Conservation (phyloP, 2,113 vertebrate genomes). For the Bucco capensis region DNA sequence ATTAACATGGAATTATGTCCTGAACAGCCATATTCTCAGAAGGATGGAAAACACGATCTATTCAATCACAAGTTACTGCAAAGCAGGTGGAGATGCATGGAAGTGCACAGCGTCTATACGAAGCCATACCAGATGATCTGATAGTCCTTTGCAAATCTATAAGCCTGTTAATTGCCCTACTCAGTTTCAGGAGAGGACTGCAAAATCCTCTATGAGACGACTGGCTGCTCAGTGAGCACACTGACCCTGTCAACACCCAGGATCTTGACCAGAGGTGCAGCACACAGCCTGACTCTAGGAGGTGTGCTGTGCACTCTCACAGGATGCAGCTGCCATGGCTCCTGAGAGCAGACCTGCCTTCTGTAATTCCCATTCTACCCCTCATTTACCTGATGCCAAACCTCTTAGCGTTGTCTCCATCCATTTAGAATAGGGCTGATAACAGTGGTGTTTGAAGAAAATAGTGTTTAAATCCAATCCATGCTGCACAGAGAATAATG, state of each 20-base stretch:
- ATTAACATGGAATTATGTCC: constrained; percentile 4
- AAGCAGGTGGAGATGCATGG: background rate
- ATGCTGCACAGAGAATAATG: background rate
- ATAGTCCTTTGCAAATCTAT: background rate
- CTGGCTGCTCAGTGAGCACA: background rate
- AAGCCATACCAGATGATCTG: background rate
- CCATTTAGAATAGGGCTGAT: background rate
- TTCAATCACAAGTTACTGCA: background rate
- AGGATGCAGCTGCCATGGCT: background rate
- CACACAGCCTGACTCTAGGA: background rate
- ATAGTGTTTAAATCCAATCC: background rate
- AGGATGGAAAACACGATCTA: background rate
- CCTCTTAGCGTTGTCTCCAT: background rate
- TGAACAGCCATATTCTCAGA: background rate
- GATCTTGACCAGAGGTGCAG: background rate
- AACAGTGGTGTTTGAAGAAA: constrained; percentile 2
- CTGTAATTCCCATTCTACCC: background rate
- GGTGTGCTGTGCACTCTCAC: background rate
- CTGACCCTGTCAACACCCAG: background rate
- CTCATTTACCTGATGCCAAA: background rate
- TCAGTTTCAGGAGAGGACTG: background rate
- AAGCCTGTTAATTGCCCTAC: background rate
- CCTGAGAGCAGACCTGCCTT: background rate
- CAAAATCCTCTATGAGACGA: background rate
- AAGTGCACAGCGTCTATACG: background rate